Base-by-base conservation (phyloP, 2,113 vertebrate genomes). In the Oncorhynchus kisutch region DNA sequence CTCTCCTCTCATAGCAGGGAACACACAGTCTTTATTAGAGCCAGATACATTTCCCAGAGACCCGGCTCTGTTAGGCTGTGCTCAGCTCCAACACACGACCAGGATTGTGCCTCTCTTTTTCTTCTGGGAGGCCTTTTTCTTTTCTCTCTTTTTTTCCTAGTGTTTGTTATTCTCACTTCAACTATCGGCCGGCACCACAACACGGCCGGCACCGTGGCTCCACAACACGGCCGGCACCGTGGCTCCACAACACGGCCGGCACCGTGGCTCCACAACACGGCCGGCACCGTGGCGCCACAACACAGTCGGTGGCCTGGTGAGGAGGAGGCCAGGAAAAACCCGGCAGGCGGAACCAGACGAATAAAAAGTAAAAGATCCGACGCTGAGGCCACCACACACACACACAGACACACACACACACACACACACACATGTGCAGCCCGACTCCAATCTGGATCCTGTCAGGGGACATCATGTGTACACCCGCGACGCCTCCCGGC, bases 391-490 rank as follows among this genome's bases (percentile, higher is more conserved):
- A 39, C 34, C 34, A 34, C 34, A 34, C 34, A 34, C 34, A 34
- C 34, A 34, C 31, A 34, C 31, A 34, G 1, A 39, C 34, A 39
- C 34, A 39, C 6, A 39, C 39, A 45, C 8, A 45, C 39, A 39
- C 8, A 39, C 39, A 39, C 7, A 39, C 39, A 45, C 8, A 45
- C 39, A 11, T 2, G 6, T 51, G 51, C 51, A 13, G 51, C 76
- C 81, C 84, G 84, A 77, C 90, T 92, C 88, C 87, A 93, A 92
- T 93, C 93, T 92, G 93, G 92, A 92, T 94, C 92, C 92, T 94
- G 93, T 93, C 93, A 94, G 91, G 85, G 88, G 90, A 92, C 94
- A 94, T 94, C 93, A 94, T 92, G 92, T 89, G 92, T 94, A 94
- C 93, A 94, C 94, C 94, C 93, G 92, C 93, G 93, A 94, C 78